Base-by-base conservation (phyloP, 1,140 invertebrate species). In the Nephila pilipes region DNA sequence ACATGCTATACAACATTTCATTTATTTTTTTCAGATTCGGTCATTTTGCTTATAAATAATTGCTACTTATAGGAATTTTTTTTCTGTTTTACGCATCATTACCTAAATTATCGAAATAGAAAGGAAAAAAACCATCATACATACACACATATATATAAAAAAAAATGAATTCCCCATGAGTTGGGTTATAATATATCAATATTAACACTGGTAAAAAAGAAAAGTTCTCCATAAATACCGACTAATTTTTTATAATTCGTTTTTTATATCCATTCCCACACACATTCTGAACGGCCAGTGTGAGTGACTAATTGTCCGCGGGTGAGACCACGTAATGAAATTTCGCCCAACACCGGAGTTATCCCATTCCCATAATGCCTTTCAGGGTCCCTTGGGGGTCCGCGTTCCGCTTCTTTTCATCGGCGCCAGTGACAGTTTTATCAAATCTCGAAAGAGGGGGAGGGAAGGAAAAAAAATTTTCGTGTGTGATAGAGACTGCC, bases 331-430 rank as follows among this genome's bases (percentile, higher is more conserved):
- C 57, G 83, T 92, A 92, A 92, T 92, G 81, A 85, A 92, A 92
- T 83, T 92, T 92, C 58, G 60, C 36, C 75, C 38, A 79, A 32
- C 79, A 60, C 55, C 55, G 57, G 46, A n/a, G 36, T 85, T 85
- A 92, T 92, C 83, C n/a, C 90, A 92, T 85, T 92, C 90, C 65
- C 90, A 92, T 92, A 92, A 92, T 92, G 90, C 90, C 57, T 83
- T 58, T 90, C 88, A 69, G 18, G 0, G 2, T 55, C 90, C 54
- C 58, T 20, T 2, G 58, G 80, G 90, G 81, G 85, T 57, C 60
- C 20, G 22, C 29, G 46, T 92, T 54, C 90, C 65, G 10, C 14
- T 55, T 54, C 79, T 90, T n/a, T 90, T 90, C 80, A 85, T 36
- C 81, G 63, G 90, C 58, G 89, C 58, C 90, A 92, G 90, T 92